Evolutionary conservation across 2,888 invertebrate genomes (phyloP), one percentile per base, ranked within the genome.

Genomic region (Acanthosoma haemorrhoidale): DNA sequence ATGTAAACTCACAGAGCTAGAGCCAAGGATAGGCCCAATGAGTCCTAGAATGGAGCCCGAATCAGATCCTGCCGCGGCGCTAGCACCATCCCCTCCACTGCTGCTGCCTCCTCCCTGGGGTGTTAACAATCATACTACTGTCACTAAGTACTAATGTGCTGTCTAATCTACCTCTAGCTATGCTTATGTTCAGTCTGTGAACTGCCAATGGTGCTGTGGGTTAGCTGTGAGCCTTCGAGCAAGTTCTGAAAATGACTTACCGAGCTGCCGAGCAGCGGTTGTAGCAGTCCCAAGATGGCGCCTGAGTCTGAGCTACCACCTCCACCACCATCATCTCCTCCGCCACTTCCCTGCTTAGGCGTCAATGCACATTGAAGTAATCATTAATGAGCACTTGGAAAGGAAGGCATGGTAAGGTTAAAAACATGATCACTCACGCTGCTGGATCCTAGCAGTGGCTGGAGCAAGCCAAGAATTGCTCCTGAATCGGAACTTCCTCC

Each of bases 401-500:
- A 11, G 29, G 13, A 25, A 21, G 34, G 25, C 11, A 43, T n/a
- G 21, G 25, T 31, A 16, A 43, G 66, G 36, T 43, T 66, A 31
- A 41, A 66, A 31, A 31, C 36, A 16, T 64, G 66, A 66, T 66
- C 64, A 71, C 70, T 72, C 18, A 66, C 73, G 58, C 74, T 75
- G 74, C 74, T 74, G 70, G 72, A 66, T 9, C 75, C 75, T 9
- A 75, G 61, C 16, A 76, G 71, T 15, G 75, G 75, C 8, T 69
- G 69, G 34, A 76, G 51, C 21, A 76, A 57, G 16, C 71, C 73
- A 11, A 76, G 63, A 38, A 76, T 72, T 41, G 73, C 71, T 16
- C 75, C 75, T 21, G 75, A 75, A 70, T 75, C 74, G 1, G 75
- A 74, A 60, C 74, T 70, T 36, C 71, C 73, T 29, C 71, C 73